Percentiles rank a stretch among this genome's conserved stretches.
These are phyloP conservation scores for Muscicapa adusta DNA, from an alignment of 2,113 vertebrate species.

Conservation along the genomic window DNA sequence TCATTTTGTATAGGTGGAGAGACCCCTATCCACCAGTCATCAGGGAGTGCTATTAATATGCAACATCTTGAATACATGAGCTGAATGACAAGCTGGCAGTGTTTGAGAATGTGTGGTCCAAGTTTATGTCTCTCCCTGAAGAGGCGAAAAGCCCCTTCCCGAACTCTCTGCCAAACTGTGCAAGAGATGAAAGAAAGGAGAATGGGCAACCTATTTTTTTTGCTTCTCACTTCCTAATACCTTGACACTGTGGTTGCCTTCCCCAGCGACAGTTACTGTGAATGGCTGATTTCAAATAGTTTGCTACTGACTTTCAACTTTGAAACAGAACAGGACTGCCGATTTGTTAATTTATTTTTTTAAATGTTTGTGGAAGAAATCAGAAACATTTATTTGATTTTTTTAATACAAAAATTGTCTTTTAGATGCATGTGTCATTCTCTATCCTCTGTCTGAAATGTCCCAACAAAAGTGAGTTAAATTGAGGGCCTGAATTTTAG, in stretches of 20 bases:
- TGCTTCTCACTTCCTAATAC: background rate
- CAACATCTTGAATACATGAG: slow-evolving; percentile 52
- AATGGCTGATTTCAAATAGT: background rate
- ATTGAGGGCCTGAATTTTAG: background rate
- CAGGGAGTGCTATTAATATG: slow-evolving; percentile 48
- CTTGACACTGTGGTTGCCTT: background rate
- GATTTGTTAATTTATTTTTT: background rate
- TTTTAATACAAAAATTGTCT: background rate
- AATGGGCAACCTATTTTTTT: background rate
- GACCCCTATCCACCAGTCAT: slow-evolving; percentile 40
- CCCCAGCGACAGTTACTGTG: background rate
- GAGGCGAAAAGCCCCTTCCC: slow-evolving; percentile 28
- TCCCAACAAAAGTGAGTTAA: background rate
- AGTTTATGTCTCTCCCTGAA: slow-evolving; percentile 57
- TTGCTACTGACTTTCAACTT: background rate
- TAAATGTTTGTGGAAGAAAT: background rate
- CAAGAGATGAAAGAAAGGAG: slow-evolving; percentile 4
- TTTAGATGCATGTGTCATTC: background rate
- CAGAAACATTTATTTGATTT: background rate
- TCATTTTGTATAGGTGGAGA: slow-evolving; percentile 40
- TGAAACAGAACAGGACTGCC: background rate
- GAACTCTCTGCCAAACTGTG: slow-evolving; percentile 40
- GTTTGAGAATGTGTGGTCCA: slow-evolving; percentile 34
- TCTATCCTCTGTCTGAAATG: background rate
- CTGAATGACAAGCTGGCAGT: slow-evolving; percentile 62